A percentile compares a stretch with the other conserved stretches of the same genome.
These are phyloP conservation scores for Ophioninae sp. DNA, from an alignment of 2,888 invertebrate genomes.

Conservation along the genomic window DNA sequence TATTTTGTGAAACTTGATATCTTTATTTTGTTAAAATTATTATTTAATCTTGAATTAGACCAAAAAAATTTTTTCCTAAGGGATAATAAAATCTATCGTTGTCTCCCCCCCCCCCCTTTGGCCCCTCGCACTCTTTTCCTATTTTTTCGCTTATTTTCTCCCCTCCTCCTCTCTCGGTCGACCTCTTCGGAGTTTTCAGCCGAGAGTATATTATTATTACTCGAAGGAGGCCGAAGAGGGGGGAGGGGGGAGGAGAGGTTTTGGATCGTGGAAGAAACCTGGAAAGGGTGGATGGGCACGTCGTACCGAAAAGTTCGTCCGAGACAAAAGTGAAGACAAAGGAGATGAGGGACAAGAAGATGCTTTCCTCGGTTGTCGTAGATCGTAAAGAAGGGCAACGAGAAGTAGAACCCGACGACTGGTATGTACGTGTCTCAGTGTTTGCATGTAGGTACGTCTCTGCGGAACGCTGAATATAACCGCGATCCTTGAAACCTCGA, in stretches of 20 bases:
- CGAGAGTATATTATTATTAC: constrained; percentile 55
- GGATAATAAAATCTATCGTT: not conserved
- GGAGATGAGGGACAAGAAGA: constrained; percentile 43
- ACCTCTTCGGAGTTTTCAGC: constrained; percentile 22
- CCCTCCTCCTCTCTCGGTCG: not conserved
- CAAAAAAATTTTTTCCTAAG: not conserved
- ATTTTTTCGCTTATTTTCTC: not conserved
- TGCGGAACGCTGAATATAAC: constrained; percentile 17
- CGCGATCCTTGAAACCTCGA: constrained; percentile 51
- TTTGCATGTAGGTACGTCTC: too few relatives aligned
- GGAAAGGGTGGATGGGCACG: constrained; percentile 28
- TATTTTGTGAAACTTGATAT: too few relatives aligned
- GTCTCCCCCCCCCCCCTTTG: not conserved
- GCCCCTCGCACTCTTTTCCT: too few relatives aligned
- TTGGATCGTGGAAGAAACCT: too few relatives aligned
- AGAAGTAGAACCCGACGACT: constrained; percentile 19
- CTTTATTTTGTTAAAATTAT: too few relatives aligned
- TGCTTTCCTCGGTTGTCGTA: not conserved
- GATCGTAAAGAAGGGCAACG: constrained; percentile 12
- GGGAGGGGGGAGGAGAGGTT: not conserved
- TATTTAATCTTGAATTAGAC: too few relatives aligned
- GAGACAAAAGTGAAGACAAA: constrained; percentile 46
- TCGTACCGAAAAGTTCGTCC: constrained; percentile 31
- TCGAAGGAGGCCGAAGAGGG: constrained; percentile 18
- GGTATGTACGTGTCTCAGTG: not conserved